These are phyloP conservation scores for Leptarthrus brevirostris DNA, from an alignment of 2,888 invertebrate genomes.

Conservation along the genomic window DNA sequence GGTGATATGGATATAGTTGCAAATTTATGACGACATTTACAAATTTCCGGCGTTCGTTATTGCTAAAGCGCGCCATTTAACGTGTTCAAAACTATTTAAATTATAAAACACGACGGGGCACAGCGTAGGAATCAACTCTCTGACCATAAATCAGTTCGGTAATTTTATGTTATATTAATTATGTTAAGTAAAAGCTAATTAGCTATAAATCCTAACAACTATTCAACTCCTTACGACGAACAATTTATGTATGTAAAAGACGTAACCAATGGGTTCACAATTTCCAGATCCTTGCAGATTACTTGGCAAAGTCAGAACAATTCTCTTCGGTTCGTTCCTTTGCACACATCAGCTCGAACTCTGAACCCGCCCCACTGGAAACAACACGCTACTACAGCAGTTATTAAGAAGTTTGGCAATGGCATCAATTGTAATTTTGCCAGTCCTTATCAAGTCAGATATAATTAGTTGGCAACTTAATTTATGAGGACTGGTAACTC, in stretches of 20 bases:
- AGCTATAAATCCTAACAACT: constrained; percentile 32
- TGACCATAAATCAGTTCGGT: constrained; percentile 28
- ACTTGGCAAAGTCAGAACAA: background rate
- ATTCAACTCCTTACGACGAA: background rate
- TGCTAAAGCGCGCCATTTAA: background rate
- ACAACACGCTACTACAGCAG: constrained; percentile 31
- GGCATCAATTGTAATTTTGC: constrained; percentile 33
- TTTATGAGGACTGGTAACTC: background rate
- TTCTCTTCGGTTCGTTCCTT: background rate
- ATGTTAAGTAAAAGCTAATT: constrained; percentile 18
- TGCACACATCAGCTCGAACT: background rate
- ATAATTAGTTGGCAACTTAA: constrained; percentile 44
- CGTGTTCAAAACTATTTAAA: constrained; percentile 13
- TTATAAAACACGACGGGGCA: constrained; percentile 27
- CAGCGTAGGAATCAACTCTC: background rate
- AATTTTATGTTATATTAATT: constrained; percentile 34
- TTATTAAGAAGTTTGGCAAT: constrained; percentile 34
- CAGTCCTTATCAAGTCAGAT: constrained; percentile 28
- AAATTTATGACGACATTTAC: constrained; percentile 43
- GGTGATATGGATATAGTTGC: constrained; percentile 26
- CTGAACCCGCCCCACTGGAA: background rate
- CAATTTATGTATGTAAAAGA: constrained; percentile 12
- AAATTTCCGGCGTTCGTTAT: constrained; percentile 32
- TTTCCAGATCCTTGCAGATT: background rate
- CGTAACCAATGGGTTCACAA: background rate